Conservation (phyloP, 2,888 invertebrate species). For the Synanthedon formicaeformis region DNA sequence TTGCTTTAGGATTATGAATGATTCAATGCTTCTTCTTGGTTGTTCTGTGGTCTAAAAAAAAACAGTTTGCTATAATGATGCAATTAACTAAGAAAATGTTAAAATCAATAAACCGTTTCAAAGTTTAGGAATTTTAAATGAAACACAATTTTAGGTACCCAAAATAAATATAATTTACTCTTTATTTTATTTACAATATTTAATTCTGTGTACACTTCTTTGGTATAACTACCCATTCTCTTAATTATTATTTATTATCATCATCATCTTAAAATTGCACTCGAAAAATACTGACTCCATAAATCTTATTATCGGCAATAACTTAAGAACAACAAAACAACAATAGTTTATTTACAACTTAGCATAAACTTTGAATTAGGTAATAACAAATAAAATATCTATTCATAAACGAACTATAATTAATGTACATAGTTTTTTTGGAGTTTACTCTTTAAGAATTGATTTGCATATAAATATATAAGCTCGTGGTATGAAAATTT, state of each 20-base stretch:
- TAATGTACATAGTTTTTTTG: background rate
- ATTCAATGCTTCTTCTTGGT: too few species aligned
- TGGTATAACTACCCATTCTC: slow-evolving; percentile 58
- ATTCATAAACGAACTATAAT: background rate
- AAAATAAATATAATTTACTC: slow-evolving; percentile 31
- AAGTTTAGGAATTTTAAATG: background rate
- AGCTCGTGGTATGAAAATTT: too few species aligned
- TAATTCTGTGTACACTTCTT: slow-evolving; percentile 57
- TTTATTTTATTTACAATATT: slow-evolving; percentile 50
- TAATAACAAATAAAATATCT: slow-evolving; percentile 16
- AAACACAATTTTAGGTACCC: slow-evolving; percentile 4
- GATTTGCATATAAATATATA: too few species aligned
- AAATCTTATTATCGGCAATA: slow-evolving; percentile 14
- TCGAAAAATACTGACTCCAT: slow-evolving; percentile 45
- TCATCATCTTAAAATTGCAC: slow-evolving; percentile 47
- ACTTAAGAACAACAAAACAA: slow-evolving; percentile 28
- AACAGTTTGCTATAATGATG: too few species aligned
- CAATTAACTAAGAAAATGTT: too few species aligned
- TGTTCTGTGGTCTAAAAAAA: too few species aligned
- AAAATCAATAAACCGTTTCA: too few species aligned
- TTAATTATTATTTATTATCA: slow-evolving; percentile 12
- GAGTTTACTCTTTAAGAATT: too few species aligned
- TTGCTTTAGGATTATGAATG: too few species aligned
- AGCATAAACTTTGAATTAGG: slow-evolving; percentile 19
- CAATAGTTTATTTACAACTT: slow-evolving; percentile 35